A percentile compares a stretch with the other conserved stretches of the same genome.
These are phyloP conservation scores for Alethe diademata DNA, from an alignment of 2,113 vertebrate species.

Conservation along the genomic window DNA sequence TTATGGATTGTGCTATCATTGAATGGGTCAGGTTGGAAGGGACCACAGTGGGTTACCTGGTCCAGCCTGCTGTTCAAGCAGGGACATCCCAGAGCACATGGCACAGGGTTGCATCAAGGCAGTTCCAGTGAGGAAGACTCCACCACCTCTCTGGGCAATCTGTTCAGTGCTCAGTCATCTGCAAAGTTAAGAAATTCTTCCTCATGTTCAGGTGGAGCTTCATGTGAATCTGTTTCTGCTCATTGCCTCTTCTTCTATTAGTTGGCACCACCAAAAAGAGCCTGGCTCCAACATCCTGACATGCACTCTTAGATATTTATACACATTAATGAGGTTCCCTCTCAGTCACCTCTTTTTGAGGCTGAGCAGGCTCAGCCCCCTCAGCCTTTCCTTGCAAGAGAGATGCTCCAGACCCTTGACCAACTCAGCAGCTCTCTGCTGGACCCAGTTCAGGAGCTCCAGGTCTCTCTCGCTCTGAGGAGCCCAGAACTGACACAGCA, in stretches of 20 bases:
- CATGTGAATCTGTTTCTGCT: not conserved
- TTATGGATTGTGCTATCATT: not conserved
- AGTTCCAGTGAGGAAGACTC: not conserved
- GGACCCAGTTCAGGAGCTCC: not conserved
- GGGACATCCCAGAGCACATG: not conserved
- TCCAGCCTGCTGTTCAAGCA: not conserved
- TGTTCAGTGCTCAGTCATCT: rapidly evolving
- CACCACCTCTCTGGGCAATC: not conserved
- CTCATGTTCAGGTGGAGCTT: not conserved
- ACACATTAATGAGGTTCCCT: rapidly evolving
- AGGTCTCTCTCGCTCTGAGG: not conserved
- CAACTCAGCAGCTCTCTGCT: not conserved
- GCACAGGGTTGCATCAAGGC: not conserved
- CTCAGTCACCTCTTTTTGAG: not conserved
- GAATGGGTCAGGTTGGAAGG: not conserved
- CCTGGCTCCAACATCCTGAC: not conserved
- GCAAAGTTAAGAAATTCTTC: not conserved
- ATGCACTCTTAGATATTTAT: not conserved
- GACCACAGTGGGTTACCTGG: no score
- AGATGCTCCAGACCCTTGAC: not conserved
- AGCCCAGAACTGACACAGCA: not conserved
- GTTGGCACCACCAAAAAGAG: not conserved
- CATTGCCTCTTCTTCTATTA: not conserved
- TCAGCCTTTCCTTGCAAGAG: not conserved
- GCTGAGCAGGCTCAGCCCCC: rapidly evolving